Evolutionary conservation across 2,888 invertebrate genomes (phyloP).

Genomic region (Pantelozetes paolii): DNA sequence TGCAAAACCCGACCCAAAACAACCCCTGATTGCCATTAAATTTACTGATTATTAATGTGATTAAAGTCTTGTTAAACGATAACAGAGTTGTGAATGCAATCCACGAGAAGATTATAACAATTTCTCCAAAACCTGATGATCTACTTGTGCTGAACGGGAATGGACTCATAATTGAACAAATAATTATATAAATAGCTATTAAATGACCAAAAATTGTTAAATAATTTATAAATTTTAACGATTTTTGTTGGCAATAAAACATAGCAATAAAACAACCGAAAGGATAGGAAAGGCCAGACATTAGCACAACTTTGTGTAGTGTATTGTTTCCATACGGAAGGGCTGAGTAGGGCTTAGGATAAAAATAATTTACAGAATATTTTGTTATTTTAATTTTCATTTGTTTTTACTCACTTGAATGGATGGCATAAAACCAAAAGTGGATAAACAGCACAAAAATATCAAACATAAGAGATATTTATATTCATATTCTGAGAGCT

Average conservation of each 20-base stretch:
- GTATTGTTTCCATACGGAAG: conserved; percentile 71
- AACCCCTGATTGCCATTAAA: conserved; percentile 67
- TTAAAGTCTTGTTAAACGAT: conserved; percentile 73
- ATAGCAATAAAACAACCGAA: conserved; percentile 64
- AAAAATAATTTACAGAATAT: background rate
- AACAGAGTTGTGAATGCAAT: conserved; percentile 63
- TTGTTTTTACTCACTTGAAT: conserved; percentile 57
- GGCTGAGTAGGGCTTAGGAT: conserved; percentile 64
- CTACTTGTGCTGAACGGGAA: conserved; percentile 58
- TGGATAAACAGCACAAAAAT: conserved; percentile 62
- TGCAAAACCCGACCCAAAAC: conserved; percentile 69
- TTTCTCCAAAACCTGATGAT: background rate
- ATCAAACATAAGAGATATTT: conserved; percentile 52
- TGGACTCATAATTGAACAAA: conserved; percentile 69
- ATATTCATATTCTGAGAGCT: conserved; percentile 22
- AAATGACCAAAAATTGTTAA: conserved; percentile 52
- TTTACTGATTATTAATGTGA: conserved; percentile 66
- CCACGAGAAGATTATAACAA: conserved; percentile 65
- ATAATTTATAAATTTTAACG: conserved; percentile 53
- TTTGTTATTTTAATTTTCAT: background rate
- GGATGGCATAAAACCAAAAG: conserved; percentile 72
- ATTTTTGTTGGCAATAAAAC: conserved; percentile 50
- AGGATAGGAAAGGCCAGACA: conserved; percentile 76
- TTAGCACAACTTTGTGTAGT: conserved; percentile 71
- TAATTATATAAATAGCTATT: conserved; percentile 64